Percentiles rank a stretch among this genome's conserved stretches.
These are phyloP conservation scores for Holotrichia oblita DNA, from an alignment of 1,140 invertebrate genomes.

Conservation along the genomic window DNA sequence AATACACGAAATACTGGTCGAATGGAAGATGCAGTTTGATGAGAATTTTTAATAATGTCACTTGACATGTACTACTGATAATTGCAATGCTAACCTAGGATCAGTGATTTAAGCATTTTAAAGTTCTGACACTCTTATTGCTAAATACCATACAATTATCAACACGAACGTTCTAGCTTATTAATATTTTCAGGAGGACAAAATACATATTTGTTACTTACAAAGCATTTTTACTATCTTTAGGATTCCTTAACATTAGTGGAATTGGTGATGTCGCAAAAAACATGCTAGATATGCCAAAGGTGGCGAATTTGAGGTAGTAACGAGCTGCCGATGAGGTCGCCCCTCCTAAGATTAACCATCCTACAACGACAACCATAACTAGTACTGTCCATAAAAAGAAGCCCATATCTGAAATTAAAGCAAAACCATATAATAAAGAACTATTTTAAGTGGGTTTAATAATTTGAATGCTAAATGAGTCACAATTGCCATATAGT, in stretches of 20 bases:
- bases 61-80: no score
- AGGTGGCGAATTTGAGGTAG: constrained; percentile 66
- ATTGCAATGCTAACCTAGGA: no score
- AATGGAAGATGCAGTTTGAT: no score
- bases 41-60: no score
- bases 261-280: constrained; percentile 73
- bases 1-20: no score
- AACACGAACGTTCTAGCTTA: no score
- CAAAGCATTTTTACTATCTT: constrained; percentile 78
- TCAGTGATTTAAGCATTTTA: no score
- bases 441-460: background rate
- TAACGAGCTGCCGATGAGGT: constrained; percentile 66
- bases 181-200: no score
- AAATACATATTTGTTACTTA: constrained; percentile 64
- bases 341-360: constrained; percentile 61
- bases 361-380: constrained; percentile 54
- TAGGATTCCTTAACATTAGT: constrained; percentile 75
- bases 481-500: no score
- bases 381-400: constrained; percentile 56
- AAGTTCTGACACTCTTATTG: no score
- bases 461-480: no score
- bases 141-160: no score
- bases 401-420: constrained; percentile 49
- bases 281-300: constrained; percentile 69
- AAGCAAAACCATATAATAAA: background rate